Conservation (phyloP, 1,140 invertebrate species). For the Apis laboriosa region DNA sequence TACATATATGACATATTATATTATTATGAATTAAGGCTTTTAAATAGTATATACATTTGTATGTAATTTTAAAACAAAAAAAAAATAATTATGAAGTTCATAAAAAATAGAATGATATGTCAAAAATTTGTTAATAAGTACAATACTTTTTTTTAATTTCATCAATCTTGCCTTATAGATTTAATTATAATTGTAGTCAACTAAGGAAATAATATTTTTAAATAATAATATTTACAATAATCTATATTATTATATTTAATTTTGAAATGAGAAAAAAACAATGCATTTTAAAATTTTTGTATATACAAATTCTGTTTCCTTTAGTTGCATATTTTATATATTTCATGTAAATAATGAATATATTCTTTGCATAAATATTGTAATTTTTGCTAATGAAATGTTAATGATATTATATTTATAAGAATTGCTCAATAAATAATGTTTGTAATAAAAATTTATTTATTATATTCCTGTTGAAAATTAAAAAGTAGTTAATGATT, state of each 20-base stretch:
- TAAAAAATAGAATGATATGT: not conserved
- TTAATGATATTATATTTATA: constrained; percentile 41
- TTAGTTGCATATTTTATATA: not conserved
- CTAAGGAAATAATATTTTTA: constrained; percentile 41
- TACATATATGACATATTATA: not conserved
- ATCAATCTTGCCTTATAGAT: constrained; percentile 48
- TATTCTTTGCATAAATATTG: constrained; percentile 35
- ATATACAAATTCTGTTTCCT: constrained; percentile 21
- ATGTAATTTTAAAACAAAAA: not conserved
- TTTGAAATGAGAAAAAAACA: not conserved
- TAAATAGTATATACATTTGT: not conserved
- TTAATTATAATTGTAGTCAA: not conserved
- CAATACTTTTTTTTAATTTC: constrained; percentile 1
- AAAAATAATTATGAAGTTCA: not conserved
- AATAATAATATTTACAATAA: not conserved
- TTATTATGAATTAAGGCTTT: not conserved
- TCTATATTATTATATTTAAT: not conserved
- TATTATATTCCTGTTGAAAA: too few relatives aligned
- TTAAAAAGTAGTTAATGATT: not conserved
- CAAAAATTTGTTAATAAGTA: not conserved
- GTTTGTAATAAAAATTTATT: constrained; percentile 54
- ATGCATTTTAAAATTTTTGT: not conserved
- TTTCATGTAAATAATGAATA: constrained; percentile 17
- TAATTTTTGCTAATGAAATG: constrained; percentile 64
- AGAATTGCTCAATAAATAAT: constrained; percentile 69